phyloP scores from a whole-genome alignment of 2,888 invertebrate species.

The Platycheirus albimanus region DNA sequence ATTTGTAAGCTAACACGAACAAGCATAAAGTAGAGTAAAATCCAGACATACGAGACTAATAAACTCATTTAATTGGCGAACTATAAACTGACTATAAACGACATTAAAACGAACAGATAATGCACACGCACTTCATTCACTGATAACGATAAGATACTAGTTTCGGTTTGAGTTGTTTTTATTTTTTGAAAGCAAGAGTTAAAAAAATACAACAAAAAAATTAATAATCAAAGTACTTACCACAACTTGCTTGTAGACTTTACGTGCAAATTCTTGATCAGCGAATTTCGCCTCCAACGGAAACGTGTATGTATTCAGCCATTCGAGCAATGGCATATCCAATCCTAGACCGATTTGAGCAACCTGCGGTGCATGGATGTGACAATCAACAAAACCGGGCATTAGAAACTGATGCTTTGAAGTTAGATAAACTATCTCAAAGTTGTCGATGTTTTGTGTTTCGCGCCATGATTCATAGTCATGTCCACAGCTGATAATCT shows the following conservation, averaged over 20 bases:
- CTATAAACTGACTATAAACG: no score
- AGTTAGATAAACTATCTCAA: conserved; percentile 77
- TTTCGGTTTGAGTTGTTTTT: not conserved
- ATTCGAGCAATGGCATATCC: conserved; percentile 90
- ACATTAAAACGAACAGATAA: no score
- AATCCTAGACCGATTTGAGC: conserved; percentile 93
- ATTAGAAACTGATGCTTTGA: conserved; percentile 88
- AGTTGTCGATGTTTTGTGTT: conserved; percentile 29
- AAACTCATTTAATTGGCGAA: no score
- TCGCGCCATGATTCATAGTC: conserved; percentile 77
- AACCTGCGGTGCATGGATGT: conserved; percentile 95
- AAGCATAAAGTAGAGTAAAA: no score
- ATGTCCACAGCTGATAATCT: conserved; percentile 83
- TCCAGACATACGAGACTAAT: no score
- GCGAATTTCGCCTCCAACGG: conserved; percentile 90
- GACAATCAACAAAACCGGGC: conserved; percentile 95
- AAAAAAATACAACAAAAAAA: no score
- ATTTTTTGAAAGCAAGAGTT: not conserved
- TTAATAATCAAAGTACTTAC: no score
- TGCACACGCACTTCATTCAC: not conserved
- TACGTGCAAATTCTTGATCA: conserved; percentile 87
- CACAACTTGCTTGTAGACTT: conserved; percentile 90
- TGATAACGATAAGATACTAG: conserved; percentile 6
- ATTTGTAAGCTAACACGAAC: no score
- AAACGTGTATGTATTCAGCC: conserved; percentile 93